phyloP scores from a whole-genome alignment of 2,888 invertebrate species.

The Eumacrocentrus americanus region DNA sequence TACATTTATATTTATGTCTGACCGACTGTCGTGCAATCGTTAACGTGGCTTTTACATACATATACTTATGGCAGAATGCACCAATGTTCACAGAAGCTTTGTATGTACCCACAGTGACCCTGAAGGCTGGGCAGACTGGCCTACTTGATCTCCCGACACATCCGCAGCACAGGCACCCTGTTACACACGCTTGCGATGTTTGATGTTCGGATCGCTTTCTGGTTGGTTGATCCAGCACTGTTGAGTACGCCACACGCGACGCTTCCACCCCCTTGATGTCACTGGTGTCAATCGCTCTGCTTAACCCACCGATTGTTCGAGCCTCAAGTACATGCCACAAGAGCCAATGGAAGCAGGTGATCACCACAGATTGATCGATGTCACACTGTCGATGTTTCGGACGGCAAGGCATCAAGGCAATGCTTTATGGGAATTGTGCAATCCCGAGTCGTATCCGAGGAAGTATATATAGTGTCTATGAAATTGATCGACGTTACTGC shows the following conservation, averaged over 20 bases:
- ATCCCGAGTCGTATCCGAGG: not conserved
- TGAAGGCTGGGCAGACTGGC: slow-evolving; percentile 49
- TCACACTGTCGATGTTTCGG: not conserved
- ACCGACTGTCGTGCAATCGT: not conserved
- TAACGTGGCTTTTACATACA: slow-evolving; percentile 48
- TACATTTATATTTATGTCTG: no score
- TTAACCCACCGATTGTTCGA: not conserved
- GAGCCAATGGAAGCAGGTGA: not conserved
- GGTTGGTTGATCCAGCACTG: slow-evolving; percentile 33
- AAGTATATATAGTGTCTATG: not conserved
- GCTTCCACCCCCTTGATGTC: slow-evolving; percentile 1
- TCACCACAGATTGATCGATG: not conserved
- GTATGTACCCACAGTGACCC: slow-evolving; percentile 55
- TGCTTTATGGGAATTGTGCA: not conserved
- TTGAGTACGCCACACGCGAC: slow-evolving; percentile 3
- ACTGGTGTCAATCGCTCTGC: slow-evolving; percentile 4
- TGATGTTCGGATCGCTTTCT: slow-evolving; percentile 56
- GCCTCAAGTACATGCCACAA: not conserved
- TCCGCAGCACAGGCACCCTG: slow-evolving; percentile 50
- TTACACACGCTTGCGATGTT: slow-evolving; percentile 56
- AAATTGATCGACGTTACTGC: not conserved
- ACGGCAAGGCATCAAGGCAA: not conserved
- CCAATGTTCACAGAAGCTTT: slow-evolving; percentile 59
- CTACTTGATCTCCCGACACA: slow-evolving; percentile 52
- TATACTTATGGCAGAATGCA: slow-evolving; percentile 54